Evolutionary conservation across 2,113 vertebrate genomes (phyloP).

Genomic region (Ivindomyrus marchei): DNA sequence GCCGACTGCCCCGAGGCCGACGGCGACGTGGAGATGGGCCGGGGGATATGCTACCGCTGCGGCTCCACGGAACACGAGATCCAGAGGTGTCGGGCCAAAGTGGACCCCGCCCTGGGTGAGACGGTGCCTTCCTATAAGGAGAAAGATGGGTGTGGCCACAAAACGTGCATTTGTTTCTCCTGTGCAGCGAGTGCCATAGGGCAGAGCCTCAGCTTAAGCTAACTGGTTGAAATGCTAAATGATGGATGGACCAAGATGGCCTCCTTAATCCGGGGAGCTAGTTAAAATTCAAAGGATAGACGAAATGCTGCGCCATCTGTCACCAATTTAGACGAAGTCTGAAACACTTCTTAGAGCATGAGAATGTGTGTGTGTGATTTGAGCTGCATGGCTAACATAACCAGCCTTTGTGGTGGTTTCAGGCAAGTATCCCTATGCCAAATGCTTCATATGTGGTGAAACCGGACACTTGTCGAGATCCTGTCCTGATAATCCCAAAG

Average conservation of each 20-base stretch:
- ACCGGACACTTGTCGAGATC: constrained; percentile 85
- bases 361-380: background rate
- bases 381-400: background rate
- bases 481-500: constrained; percentile 90
- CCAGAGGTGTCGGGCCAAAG: constrained; percentile 75
- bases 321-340: background rate
- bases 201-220: background rate
- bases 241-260: background rate
- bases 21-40: constrained; percentile 77
- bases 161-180: background rate
- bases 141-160: background rate
- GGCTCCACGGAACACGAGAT: constrained; percentile 94
- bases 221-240: background rate
- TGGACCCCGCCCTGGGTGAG: constrained; percentile 82
- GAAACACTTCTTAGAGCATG: background rate
- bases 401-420: constrained; percentile 32
- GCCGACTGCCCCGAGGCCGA: constrained; percentile 84
- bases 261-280: background rate
- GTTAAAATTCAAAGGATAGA: background rate
- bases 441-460: constrained; percentile 92
- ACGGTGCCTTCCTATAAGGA: background rate
- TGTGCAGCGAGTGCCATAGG: background rate
- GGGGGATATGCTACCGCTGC: constrained; percentile 88
- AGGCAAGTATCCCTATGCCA: constrained; percentile 88
- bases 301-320: background rate